Evolutionary conservation across 2,888 invertebrate genomes (phyloP), one percentile per base, ranked within the genome.

Genomic region (Drosophila macrospina): DNA sequence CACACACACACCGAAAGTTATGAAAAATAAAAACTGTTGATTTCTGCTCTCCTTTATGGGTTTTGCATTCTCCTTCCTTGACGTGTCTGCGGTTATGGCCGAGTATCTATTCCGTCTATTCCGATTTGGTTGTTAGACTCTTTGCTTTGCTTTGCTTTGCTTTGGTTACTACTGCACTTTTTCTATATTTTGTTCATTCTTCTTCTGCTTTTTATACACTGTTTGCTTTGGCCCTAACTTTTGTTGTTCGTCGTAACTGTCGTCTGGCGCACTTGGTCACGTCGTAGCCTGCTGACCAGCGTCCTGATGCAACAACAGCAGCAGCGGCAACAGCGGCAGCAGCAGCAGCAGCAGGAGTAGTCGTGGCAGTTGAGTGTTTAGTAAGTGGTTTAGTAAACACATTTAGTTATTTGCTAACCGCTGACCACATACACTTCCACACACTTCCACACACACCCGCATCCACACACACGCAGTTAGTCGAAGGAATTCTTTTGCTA

Each of bases 321-420:
- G 20, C 20, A 20, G 20, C 20, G 3, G 20, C 20, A 20, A 3
- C 20, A 20, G 20, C 20, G 3, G 34, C 41, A 62, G 36, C 45
- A 48, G 30, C 30, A 61, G 16, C 13, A 52, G 51, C n/a, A 61
- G 32, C 45, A 13, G 28, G 65, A 51, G 61, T 52, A 60, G 52
- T 72, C 78, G 76, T 74, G 78, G 81, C 83, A 69, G 86, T 77
- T 80, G 86, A 87, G 86, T 86, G 85, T 87, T 86, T 87, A 87
- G 88, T 86, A 87, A 86, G 85, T 86, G 85, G 85, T 86, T 86
- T 86, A 86, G 85, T 83, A 86, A 86, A 86, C 85, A 86, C 85
- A 86, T 86, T 86, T 86, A 87, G 88, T 83, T 86, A 83, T 86
- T 86, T 87, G 83, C 86, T 65, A 68, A 72, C 80, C 73, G 79